Evolutionary conservation across 2,888 invertebrate genomes (phyloP).

Genomic region (Parthenolecanium corni): DNA sequence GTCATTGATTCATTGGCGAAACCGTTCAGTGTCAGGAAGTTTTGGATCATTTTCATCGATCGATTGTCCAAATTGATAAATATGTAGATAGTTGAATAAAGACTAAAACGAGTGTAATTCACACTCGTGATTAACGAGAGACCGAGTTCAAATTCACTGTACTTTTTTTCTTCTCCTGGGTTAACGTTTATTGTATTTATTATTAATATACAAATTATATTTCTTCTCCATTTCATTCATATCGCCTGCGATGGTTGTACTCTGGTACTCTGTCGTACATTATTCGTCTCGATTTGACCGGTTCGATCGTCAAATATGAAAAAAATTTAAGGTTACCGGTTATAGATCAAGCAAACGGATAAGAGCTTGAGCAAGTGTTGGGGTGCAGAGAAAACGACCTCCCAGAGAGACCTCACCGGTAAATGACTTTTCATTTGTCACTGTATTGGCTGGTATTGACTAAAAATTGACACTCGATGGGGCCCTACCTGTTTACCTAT

Average conservation of each 20-base stretch:
- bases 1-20: too few species aligned
- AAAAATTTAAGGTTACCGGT: too few species aligned
- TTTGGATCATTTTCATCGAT: not conserved
- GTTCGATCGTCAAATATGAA: too few species aligned
- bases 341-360: not conserved
- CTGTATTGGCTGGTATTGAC: conserved; percentile 23
- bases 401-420: conserved; percentile 15
- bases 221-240: too few species aligned
- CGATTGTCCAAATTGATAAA: conserved; percentile 5
- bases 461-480: conserved; percentile 25
- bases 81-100: not conserved
- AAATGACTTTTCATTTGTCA: conserved; percentile 28
- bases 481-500: conserved; percentile 21
- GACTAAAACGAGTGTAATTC: conserved; percentile 1
- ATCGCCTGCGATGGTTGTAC: too few species aligned
- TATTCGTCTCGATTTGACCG: too few species aligned
- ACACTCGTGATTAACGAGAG: conserved; percentile 5
- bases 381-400: conserved; percentile 12
- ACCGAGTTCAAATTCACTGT: not conserved
- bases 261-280: too few species aligned
- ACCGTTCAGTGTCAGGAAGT: not conserved
- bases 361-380: conserved; percentile 17
- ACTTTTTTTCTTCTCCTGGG: not conserved
- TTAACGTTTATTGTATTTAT: too few species aligned
- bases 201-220: too few species aligned